These are phyloP conservation scores for Psilopogon haemacephalus DNA, from an alignment of 2,113 vertebrate species.

Conservation along the genomic window DNA sequence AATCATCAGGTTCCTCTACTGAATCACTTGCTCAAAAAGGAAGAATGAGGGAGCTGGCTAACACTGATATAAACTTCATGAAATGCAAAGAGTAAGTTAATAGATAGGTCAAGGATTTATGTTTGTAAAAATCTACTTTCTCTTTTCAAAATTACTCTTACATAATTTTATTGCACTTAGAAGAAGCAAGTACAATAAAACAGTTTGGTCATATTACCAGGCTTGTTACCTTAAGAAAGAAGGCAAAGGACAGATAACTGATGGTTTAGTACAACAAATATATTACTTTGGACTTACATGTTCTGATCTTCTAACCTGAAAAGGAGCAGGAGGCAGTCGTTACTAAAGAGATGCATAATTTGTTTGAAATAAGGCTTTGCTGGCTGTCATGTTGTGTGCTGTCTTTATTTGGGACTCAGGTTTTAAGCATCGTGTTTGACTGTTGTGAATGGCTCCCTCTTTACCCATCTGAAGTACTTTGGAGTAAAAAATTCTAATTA, in stretches of 20 bases:
- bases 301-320: neutral
- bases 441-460: neutral
- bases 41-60: neutral
- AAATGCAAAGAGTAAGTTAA: neutral
- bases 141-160: neutral
- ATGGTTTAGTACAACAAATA: neutral
- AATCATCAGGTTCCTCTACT: neutral
- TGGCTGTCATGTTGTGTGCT: neutral
- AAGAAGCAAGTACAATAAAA: neutral
- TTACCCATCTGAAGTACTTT: neutral
- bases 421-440: neutral
- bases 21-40: neutral
- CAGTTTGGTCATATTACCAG: neutral
- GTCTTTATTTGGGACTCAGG: neutral
- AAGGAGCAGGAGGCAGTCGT: neutral
- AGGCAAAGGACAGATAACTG: neutral
- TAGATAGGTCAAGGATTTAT: neutral
- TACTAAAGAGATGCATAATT: neutral
- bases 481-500: neutral
- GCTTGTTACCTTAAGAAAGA: neutral
- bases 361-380: neutral
- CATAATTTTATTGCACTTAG: neutral
- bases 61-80: neutral
- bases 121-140: neutral
- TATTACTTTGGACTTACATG: neutral